A percentile compares a stretch with the other conserved stretches of the same genome.
phyloP scores from a whole-genome alignment of 2,113 vertebrate genomes.

The Coryphaenoides rupestris region DNA sequence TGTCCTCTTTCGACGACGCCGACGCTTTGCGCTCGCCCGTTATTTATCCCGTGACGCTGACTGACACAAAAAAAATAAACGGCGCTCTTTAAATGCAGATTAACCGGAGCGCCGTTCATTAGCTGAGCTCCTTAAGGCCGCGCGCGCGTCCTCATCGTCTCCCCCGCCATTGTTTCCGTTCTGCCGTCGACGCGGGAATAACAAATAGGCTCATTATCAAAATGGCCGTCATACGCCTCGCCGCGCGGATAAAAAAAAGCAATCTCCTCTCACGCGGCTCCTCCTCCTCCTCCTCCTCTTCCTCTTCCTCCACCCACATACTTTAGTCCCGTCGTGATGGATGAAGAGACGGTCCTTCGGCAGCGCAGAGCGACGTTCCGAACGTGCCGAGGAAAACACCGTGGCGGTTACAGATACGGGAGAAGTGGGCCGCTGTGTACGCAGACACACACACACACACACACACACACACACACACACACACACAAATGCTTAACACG shows the following conservation, averaged over 20 bases:
- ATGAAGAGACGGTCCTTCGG: conserved; percentile 35
- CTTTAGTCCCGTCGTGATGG: conserved; percentile 45
- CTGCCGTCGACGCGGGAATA: conserved; percentile 53
- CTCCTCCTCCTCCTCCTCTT: no score
- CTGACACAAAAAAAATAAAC: conserved; percentile 23
- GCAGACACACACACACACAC: no score
- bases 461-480: not conserved
- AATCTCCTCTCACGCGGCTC: conserved; percentile 46
- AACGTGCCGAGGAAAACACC: conserved; percentile 15
- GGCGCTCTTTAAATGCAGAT: conserved; percentile 27
- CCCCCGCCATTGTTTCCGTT: conserved; percentile 27
- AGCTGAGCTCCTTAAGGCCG: conserved; percentile 22
- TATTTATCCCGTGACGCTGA: conserved; percentile 16
- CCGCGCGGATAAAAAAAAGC: conserved; percentile 48
- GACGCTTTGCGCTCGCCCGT: conserved; percentile 28
- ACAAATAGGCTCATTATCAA: conserved; percentile 62
- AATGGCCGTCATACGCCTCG: conserved; percentile 49
- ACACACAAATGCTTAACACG: not conserved
- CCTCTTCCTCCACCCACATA: conserved; percentile 48
- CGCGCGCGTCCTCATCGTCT: conserved; percentile 30
- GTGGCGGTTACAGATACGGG: conserved; percentile 12
- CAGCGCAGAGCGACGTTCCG: conserved; percentile 17
- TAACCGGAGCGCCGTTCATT: conserved; percentile 43
- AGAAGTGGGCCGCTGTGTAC: no score
- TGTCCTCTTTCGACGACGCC: conserved; percentile 42